Percentiles rank a stretch among this genome's conserved stretches.
phyloP scores from a whole-genome alignment of 2,888 invertebrate genomes.

The Lordiphosa andalusiaca region DNA sequence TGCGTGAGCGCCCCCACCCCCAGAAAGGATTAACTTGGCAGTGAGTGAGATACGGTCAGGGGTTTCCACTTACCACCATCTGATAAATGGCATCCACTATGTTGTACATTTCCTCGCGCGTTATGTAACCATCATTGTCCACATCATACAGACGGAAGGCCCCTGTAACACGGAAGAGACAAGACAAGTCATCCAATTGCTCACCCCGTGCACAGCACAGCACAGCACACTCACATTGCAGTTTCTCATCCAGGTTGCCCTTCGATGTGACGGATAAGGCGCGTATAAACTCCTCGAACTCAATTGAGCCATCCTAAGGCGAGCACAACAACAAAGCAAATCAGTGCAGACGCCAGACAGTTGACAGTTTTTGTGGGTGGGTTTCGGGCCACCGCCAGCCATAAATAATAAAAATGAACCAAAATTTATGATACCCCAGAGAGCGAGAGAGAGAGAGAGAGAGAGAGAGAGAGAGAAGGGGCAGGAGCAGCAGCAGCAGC shows the following conservation, averaged over 20 bases:
- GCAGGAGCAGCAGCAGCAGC: not conserved
- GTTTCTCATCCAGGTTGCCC: conserved; percentile 98
- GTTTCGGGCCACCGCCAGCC: conserved; percentile 35
- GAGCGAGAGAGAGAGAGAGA: not conserved
- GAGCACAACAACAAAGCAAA: conserved; percentile 42
- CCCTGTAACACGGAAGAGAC: conserved; percentile 83
- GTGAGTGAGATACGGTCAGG: no score
- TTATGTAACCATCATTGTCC: conserved; percentile 97
- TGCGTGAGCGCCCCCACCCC: conserved; percentile 71
- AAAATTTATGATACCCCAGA: conserved; percentile 41
- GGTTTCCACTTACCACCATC: conserved; percentile 92
- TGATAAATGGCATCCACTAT: conserved; percentile 98
- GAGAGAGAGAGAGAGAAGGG: not conserved
- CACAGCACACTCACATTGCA: conserved; percentile 92
- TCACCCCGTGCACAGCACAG: not conserved
- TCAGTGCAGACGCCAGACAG: conserved; percentile 76
- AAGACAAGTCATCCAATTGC: not conserved
- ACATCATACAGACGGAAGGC: conserved; percentile 97
- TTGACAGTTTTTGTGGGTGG: conserved; percentile 37
- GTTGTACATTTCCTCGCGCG: conserved; percentile 97
- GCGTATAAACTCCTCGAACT: conserved; percentile 99
- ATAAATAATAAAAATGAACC: conserved; percentile 46
- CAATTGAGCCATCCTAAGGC: conserved; percentile 97
- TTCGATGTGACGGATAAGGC: conserved; percentile 99
- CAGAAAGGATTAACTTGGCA: not conserved